phyloP scores from a whole-genome alignment of 2,113 vertebrate genomes.

The Dicentrarchus labrax region DNA sequence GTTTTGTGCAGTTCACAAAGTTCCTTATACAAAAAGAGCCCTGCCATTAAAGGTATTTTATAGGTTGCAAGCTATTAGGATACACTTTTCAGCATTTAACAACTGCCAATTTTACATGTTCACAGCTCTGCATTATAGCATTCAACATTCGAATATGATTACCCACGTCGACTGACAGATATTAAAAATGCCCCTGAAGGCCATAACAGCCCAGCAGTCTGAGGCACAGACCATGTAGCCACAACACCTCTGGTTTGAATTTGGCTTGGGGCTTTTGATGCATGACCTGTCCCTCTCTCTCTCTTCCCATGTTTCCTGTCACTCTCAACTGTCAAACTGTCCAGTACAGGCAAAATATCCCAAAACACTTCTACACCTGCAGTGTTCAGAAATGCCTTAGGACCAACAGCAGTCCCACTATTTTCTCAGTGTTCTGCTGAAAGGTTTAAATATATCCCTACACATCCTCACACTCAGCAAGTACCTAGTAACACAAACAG shows the following conservation, averaged over 20 bases:
- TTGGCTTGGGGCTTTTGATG: constrained; percentile 27
- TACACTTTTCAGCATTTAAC: not conserved
- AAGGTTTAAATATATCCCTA: not conserved
- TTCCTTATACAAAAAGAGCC: not conserved
- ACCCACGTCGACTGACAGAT: not conserved
- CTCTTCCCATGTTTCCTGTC: constrained; percentile 40
- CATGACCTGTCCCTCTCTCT: constrained; percentile 22
- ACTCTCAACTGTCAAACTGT: constrained; percentile 54
- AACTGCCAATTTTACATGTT: not conserved
- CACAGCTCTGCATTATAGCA: not conserved
- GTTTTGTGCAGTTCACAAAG: not conserved
- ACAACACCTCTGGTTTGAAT: constrained; percentile 27
- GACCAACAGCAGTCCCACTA: constrained; percentile 1
- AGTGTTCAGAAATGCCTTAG: not conserved
- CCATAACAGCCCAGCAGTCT: not conserved
- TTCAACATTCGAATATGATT: not conserved
- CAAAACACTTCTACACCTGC: constrained; percentile 6
- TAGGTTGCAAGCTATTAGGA: not conserved
- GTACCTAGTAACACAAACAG: too few species aligned
- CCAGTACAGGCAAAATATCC: constrained; percentile 41
- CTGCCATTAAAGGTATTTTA: not conserved
- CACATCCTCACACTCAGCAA: not conserved
- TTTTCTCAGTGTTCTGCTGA: constrained; percentile 3
- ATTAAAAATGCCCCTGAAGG: constrained; percentile 19
- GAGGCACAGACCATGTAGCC: constrained; percentile 11